These are phyloP conservation scores for Anaspis maculata DNA, from an alignment of 2,888 invertebrate genomes.

Conservation along the genomic window DNA sequence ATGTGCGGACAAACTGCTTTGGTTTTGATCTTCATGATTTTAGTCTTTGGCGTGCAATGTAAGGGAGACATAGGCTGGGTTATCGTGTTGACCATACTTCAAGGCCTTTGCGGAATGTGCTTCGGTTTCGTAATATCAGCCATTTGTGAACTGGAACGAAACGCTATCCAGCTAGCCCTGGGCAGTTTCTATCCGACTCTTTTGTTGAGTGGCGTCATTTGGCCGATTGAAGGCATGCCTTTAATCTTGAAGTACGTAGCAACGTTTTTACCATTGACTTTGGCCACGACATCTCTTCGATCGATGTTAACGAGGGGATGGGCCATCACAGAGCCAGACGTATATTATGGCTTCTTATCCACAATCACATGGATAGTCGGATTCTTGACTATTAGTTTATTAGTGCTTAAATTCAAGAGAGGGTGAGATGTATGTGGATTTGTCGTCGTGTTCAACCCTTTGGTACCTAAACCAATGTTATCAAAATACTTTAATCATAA, in stretches of 20 bases:
- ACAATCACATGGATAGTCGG: constrained; percentile 79
- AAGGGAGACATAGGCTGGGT: constrained; percentile 82
- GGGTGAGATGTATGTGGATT: constrained; percentile 20
- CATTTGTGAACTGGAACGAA: constrained; percentile 82
- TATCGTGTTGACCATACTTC: constrained; percentile 75
- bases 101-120: constrained; percentile 93
- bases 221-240: constrained; percentile 96
- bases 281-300: constrained; percentile 86
- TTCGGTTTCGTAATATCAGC: constrained; percentile 93
- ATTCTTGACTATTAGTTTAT: constrained; percentile 70
- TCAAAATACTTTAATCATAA: constrained; percentile 1
- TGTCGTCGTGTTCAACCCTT: constrained; percentile 1
- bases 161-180: constrained; percentile 86
- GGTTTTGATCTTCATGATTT: constrained; percentile 84
- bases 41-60: constrained; percentile 83
- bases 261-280: constrained; percentile 74
- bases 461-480: constrained; percentile 3
- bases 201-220: constrained; percentile 86
- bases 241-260: constrained; percentile 69
- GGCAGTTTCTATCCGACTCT: constrained; percentile 94
- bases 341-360: constrained; percentile 81
- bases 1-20: constrained; percentile 91
- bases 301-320: constrained; percentile 84
- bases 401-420: constrained; percentile 70
- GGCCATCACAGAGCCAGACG: constrained; percentile 70